Conservation (phyloP, 2,888 invertebrate species). For the Drosophila meridionalis region DNA sequence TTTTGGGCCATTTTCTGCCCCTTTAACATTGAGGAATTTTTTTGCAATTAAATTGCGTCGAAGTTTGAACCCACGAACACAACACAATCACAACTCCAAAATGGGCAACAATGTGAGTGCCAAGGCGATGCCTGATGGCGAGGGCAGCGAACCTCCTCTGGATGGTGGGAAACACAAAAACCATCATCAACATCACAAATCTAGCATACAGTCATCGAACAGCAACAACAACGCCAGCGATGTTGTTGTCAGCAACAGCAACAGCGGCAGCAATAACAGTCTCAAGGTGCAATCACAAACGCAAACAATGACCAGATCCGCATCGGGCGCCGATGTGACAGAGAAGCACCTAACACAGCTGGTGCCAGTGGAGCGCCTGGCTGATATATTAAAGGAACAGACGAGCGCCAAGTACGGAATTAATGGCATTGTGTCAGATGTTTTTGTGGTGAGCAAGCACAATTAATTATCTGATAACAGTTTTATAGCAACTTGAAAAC, state of each 20-base stretch:
- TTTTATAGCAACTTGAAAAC: conserved; percentile 31
- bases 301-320: conserved; percentile 86
- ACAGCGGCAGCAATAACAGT: conserved; percentile 57
- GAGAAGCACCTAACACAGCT: conserved; percentile 88
- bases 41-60: conserved; percentile 75
- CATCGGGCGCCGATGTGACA: conserved; percentile 89
- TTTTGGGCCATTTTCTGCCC: conserved; percentile 66
- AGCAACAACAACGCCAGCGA: conserved; percentile 60
- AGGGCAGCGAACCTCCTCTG: conserved; percentile 69
- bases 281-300: conserved; percentile 73
- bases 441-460: conserved; percentile 82
- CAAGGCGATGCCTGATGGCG: conserved; percentile 68
- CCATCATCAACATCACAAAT: conserved; percentile 50
- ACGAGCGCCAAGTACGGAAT: conserved; percentile 89
- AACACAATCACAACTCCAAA: conserved; percentile 26
- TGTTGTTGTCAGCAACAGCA: conserved; percentile 23
- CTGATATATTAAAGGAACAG: conserved; percentile 90
- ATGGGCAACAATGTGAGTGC: conserved; percentile 79
- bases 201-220: conserved; percentile 41
- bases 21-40: conserved; percentile 60
- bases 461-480: conserved; percentile 54
- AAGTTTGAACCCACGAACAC: conserved; percentile 58
- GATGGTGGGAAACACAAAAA: conserved; percentile 69
- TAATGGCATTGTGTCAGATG: conserved; percentile 89
- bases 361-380: conserved; percentile 91